Conservation (phyloP, 2,113 vertebrate genomes). For the Myotis davidii region DNA sequence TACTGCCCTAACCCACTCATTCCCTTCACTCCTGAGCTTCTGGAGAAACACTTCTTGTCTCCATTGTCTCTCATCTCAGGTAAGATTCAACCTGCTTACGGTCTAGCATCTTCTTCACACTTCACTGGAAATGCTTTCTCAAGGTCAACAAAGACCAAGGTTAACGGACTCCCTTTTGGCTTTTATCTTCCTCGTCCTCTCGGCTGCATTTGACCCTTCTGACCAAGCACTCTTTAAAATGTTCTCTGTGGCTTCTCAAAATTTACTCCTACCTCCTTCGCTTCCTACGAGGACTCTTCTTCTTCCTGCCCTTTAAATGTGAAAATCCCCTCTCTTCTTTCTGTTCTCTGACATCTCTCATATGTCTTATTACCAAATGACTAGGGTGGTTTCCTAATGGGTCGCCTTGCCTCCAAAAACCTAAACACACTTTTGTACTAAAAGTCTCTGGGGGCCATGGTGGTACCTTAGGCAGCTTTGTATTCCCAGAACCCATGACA, state of each 20-base stretch:
- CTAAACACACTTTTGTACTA: neutral
- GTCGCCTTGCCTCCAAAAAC: neutral
- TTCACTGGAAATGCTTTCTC: neutral
- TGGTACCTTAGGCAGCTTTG: neutral
- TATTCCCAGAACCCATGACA: neutral
- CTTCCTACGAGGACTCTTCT: neutral
- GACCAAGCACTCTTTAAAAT: neutral
- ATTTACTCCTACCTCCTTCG: neutral
- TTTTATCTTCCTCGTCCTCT: neutral
- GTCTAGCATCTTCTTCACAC: neutral
- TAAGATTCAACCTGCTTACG: neutral
- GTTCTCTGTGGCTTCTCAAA: neutral
- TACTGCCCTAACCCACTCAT: neutral
- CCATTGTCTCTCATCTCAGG: neutral
- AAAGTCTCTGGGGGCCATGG: neutral
- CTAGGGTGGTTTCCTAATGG: neutral
- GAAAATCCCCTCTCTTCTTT: neutral
- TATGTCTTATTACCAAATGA: neutral
- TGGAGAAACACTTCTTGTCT: neutral
- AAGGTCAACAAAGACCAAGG: neutral
- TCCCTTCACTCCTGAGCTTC: neutral
- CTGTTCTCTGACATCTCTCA: neutral
- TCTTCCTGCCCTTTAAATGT: neutral
- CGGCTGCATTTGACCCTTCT: neutral
- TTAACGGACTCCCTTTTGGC: neutral